Percentiles rank a stretch among this genome's conserved stretches.
Conservation (phyloP, 2,113 vertebrate genomes). For the Silurus glanis region DNA sequence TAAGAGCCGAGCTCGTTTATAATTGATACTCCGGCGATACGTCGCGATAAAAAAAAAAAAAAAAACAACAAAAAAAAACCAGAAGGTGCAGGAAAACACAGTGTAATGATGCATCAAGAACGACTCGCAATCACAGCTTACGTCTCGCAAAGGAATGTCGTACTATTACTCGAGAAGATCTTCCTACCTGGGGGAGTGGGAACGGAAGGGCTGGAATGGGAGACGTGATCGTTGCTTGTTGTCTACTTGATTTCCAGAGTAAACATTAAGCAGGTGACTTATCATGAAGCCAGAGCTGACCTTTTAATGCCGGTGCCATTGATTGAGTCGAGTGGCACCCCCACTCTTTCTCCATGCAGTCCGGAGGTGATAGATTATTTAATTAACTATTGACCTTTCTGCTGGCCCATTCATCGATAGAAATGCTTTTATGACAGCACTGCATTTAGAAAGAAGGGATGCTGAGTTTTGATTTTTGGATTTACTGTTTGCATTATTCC, state of each 20-base stretch:
- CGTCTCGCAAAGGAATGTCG: neutral
- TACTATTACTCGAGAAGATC: constrained; percentile 15
- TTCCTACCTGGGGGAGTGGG: neutral
- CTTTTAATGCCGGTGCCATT: constrained; percentile 96
- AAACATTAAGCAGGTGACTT: constrained; percentile 79
- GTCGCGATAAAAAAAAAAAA: constrained; percentile 48
- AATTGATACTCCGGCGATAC: constrained; percentile 65
- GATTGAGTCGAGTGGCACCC: constrained; percentile 86
- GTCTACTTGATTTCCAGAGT: constrained; percentile 55
- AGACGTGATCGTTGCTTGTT: constrained; percentile 36
- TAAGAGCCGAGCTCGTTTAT: constrained; percentile 66
- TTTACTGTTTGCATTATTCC: constrained; percentile 65
- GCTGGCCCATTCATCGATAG: constrained; percentile 90
- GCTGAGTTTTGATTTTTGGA: constrained; percentile 77
- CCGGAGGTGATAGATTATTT: constrained; percentile 99
- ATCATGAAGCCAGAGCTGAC: constrained; percentile 89
- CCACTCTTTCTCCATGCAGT: constrained; percentile 65
- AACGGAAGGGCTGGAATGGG: neutral
- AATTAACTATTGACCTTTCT: constrained; percentile 99
- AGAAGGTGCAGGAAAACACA: constrained; percentile 12
- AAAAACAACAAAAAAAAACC: no score
- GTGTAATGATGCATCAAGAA: constrained; percentile 24
- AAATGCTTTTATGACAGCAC: constrained; percentile 83
- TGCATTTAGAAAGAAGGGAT: constrained; percentile 76
- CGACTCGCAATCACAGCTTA: neutral